Evolutionary conservation across 2,113 vertebrate genomes (phyloP), one percentile per base, ranked within the genome.

Genomic region (Callorhinus ursinus): DNA sequence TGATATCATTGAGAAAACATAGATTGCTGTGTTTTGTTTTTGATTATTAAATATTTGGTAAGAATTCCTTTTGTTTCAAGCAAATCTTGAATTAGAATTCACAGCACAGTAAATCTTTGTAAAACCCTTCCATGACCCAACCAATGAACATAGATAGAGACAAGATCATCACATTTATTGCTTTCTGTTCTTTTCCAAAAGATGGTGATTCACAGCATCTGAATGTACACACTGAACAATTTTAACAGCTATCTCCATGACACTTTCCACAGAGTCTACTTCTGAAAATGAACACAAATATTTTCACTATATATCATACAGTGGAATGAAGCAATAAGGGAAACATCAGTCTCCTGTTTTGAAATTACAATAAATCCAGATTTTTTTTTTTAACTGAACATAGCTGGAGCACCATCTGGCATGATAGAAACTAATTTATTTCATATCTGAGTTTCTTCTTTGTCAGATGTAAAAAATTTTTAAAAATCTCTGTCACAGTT

Each of bases 331-430:
- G 92, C 79, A 94, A 15, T 71, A 72, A 65, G n/a, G 92, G 36
- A 95, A 97, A 96, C 63, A 92, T 91, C 94, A 89, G 90, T 67
- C 87, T 95, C 96, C 93, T 92, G 92, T 96, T 95, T 91, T 91
- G 94, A 97, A 94, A 91, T 95, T 82, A 76, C 83, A 72, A 42
- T 96, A 93, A 93, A 82, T 92, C 90, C 80, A 71, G 67, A 85
- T 97, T 97, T 77, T 76, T 77, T 63, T 49, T 42, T 74, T 86
- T 93, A 46, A 90, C 46, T n/a, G 82, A 97, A 80, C 63, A 33
- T 89, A 72, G 46, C n/a, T 84, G 93, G 86, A 92, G 82, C 22
- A 85, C 97, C 96, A 96, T 93, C 95, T 97, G 94, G 87, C 67
- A 92, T 18, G 65, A 82, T 18, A 95, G 85, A 77, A 91, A 72